Base-by-base conservation (phyloP, 2,797 vertebrate genomes). In the Chanos chanos region DNA sequence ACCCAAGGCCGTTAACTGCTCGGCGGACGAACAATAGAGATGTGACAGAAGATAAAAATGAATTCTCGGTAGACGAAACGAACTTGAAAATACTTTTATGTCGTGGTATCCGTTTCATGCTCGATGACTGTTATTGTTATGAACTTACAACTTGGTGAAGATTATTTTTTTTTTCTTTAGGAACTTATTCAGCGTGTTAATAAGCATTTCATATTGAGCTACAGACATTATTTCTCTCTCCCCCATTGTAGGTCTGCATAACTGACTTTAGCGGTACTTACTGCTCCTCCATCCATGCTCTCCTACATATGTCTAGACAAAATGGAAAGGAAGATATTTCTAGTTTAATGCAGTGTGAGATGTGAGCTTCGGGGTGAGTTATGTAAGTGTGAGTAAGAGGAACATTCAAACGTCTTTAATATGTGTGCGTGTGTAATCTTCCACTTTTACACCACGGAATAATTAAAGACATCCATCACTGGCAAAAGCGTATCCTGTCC, bases 381-480 rank as follows among this genome's bases (percentile, higher is more conserved):
- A 60, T 63, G 45, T 39, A 25, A 25, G 24, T 30, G 25, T 54
- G 56, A 37, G 41, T 47, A 27, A 58, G 18, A 27, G 24, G 40
- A 47, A 59, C 34, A n/a, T n/a, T 52, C 48, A n/a, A 28, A 64
- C 49, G 40, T 21, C 37, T 30, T 51, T 52, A 59, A 75, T 64
- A 47, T 54, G 31, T 48, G 56, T 55, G 43, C 54, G 31, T 48
- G 56, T 55, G 43, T 58, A 71, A 73, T 71, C 66, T 71, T 59
- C 27, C 48, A 50, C 36, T 69, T 75, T 74, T 61, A 58, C 62
- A 66, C 68, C 58, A 57, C 48, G 18, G 24, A 27, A 33, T 67
- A 73, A 78, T 73, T 75, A 61, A 75, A 71, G 53, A 41, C 70
- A 77, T 77, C 61, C 61, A 71, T 77, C 73, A 66, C 8, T 27